Conservation (phyloP, 2,113 vertebrate species). For the Laterallus jamaicensis region DNA sequence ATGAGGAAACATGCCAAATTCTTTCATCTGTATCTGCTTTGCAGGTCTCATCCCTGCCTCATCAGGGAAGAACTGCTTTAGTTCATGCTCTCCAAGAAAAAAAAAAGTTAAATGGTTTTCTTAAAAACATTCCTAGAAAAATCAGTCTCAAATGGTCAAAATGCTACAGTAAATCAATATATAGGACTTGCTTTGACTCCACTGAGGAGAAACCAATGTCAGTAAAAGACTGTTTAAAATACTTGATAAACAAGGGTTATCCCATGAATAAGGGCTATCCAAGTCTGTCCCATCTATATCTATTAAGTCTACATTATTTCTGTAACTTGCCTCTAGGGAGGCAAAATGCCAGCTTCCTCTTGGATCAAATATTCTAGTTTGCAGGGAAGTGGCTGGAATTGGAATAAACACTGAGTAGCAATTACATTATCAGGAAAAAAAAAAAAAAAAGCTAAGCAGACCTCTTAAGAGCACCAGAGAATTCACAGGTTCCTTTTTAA, state of each 20-base stretch:
- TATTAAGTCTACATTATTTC: not conserved
- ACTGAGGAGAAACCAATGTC: not conserved
- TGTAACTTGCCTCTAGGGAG: not conserved
- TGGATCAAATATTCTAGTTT: not conserved
- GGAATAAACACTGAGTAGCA: not conserved
- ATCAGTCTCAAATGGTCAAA: not conserved
- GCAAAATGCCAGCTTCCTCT: not conserved
- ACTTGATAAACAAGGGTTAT: not conserved
- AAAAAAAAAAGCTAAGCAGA: not conserved
- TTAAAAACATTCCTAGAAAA: not conserved
- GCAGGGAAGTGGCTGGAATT: not conserved
- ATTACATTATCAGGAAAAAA: not conserved
- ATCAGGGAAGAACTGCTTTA: not conserved
- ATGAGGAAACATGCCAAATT: not conserved
- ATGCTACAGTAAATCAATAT: not conserved
- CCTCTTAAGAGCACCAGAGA: not conserved
- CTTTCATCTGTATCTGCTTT: not conserved
- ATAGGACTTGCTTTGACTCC: not conserved
- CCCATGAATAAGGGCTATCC: not conserved
- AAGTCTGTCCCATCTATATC: not conserved
- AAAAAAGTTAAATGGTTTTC: fast-evolving
- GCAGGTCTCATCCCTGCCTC: not conserved
- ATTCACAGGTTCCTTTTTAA: not conserved
- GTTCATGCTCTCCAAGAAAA: not conserved
- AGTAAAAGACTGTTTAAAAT: not conserved